Evolutionary conservation across 2,797 vertebrate genomes (phyloP).

Genomic region (Enteromius fasciolatus): DNA sequence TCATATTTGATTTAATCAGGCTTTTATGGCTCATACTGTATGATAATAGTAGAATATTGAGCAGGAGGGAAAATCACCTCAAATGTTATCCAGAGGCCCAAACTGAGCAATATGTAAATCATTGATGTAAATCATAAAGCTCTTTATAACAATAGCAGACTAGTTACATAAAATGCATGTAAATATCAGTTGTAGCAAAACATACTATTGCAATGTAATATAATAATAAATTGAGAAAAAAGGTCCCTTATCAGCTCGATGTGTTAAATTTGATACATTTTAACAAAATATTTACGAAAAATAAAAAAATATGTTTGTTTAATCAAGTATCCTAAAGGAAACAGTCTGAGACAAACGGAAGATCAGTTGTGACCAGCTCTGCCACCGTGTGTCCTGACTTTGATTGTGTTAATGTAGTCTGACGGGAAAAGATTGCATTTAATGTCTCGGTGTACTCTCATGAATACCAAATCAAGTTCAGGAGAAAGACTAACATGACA

Average conservation of each 20-base stretch:
- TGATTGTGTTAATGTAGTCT: not conserved
- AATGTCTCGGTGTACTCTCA: not conserved
- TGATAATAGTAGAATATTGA: not conserved
- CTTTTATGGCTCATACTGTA: not conserved
- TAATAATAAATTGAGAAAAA: not conserved
- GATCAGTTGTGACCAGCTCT: not conserved
- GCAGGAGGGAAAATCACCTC: not conserved
- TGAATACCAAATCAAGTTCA: conserved; percentile 1
- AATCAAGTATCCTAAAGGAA: no score
- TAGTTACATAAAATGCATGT: not conserved
- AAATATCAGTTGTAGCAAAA: not conserved
- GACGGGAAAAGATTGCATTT: not conserved
- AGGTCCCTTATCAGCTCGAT: not conserved
- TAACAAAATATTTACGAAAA: no score
- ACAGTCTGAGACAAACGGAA: not conserved
- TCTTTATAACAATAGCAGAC: not conserved
- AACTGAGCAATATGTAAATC: no score
- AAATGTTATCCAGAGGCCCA: no score
- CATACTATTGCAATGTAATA: not conserved
- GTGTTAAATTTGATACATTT: no score
- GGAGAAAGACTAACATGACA: conserved; percentile 5
- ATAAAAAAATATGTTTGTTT: not conserved
- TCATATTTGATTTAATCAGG: no score
- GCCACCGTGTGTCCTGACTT: not conserved
- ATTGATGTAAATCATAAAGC: not conserved